These are phyloP conservation scores for Tokudaia muenninki DNA, from an alignment of 2,797 vertebrate species.

Conservation along the genomic window DNA sequence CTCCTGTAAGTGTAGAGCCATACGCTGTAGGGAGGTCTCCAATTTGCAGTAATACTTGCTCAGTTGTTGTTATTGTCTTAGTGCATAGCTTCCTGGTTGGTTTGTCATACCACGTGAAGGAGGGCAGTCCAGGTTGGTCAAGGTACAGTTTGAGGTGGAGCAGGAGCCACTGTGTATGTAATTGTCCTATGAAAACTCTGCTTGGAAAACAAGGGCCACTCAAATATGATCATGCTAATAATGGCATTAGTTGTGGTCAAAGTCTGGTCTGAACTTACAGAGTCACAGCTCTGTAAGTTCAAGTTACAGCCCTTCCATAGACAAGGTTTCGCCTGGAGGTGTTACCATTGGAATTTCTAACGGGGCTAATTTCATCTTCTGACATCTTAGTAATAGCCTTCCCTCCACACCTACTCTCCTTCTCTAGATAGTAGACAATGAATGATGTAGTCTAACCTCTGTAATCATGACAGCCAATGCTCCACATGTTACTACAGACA, in stretches of 20 bases:
- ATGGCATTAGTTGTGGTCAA: neutral
- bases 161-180: neutral
- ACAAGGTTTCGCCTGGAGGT: neutral
- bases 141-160: neutral
- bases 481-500: neutral
- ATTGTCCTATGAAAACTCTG: neutral
- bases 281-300: neutral
- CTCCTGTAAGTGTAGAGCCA: neutral
- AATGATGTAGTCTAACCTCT: neutral
- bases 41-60: neutral
- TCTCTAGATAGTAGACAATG: neutral
- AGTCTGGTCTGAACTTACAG: neutral
- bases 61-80: neutral
- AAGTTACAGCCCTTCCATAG: neutral
- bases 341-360: neutral
- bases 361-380: neutral
- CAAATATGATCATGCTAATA: neutral
- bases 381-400: neutral
- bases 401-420: too few species aligned
- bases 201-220: neutral
- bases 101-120: neutral
- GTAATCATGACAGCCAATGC: neutral
- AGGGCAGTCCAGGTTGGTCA: neutral
- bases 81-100: neutral
- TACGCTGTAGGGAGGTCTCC: neutral